A percentile compares a stretch with the other conserved stretches of the same genome.
Conservation (phyloP, 2,797 vertebrate genomes). For the Phyllotis vaccarum region DNA sequence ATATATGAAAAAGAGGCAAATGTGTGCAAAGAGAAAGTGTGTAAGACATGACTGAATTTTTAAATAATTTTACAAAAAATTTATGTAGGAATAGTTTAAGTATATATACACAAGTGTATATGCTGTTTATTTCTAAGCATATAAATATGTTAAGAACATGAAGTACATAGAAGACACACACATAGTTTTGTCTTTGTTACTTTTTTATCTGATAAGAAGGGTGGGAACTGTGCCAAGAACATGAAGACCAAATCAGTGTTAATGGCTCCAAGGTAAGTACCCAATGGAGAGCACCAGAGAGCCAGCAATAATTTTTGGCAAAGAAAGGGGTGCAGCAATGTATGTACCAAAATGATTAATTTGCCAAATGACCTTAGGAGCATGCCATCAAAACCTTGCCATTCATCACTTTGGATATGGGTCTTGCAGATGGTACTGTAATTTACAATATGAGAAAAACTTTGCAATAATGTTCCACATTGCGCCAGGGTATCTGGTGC, state of each 20-base stretch:
- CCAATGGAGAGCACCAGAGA: not conserved
- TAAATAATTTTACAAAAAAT: constrained; percentile 49
- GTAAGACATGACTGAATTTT: not conserved
- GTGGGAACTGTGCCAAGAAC: not conserved
- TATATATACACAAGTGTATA: not conserved
- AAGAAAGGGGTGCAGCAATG: not conserved
- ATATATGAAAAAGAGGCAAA: not conserved
- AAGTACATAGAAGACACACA: not conserved
- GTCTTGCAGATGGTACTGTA: not conserved
- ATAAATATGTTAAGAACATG: not conserved
- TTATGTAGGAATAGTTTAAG: not conserved
- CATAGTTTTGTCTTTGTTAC: not conserved
- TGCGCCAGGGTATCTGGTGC: not conserved
- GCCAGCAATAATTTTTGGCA: not conserved
- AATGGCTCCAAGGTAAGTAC: not conserved
- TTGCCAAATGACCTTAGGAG: constrained; percentile 48
- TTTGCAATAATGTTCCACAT: not conserved
- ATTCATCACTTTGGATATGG: constrained; percentile 11
- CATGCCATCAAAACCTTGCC: constrained; percentile 17
- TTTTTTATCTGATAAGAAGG: not conserved
- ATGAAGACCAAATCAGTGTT: not conserved
- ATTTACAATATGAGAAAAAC: constrained; percentile 35
- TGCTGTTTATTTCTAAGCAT: not conserved
- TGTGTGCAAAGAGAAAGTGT: not conserved
- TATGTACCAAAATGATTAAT: constrained; percentile 23